Base-by-base conservation (phyloP, 2,888 invertebrate genomes). In the Synergus itoensis region DNA sequence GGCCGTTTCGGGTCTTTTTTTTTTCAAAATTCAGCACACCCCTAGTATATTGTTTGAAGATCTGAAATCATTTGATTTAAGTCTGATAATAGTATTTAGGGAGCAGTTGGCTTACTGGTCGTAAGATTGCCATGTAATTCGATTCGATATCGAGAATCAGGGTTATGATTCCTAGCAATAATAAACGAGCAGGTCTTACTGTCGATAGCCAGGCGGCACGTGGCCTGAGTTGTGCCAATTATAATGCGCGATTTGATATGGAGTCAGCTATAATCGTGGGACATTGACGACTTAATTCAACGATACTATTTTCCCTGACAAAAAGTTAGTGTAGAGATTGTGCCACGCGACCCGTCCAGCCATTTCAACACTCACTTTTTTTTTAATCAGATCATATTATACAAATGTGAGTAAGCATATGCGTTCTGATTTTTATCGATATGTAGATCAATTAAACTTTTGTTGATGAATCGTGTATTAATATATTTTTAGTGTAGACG, bases 181-280 rank as follows among this genome's bases (percentile, higher is more conserved):
- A 91, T 92, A 91, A 89, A 90, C 88, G 88, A 87, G 90, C 92
- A 92, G 92, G 92, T 92, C 89, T 91, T 89, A 92, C 88, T 92
- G 88, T 91, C 78, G 85, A 82, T 82, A 81, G 82, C 62, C 80
- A 77, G 64, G 63, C 78, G 83, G 79, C 90, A 90, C 88, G 90
- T 89, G 88, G 80, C 83, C 79, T 77, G 80, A 86, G 80, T 85
- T 86, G 84, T 84, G 85, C 87, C 89, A 90, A 90, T 90, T 90
- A 90, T 89, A 89, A 89, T 88, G 86, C 87, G 87, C 88, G 90
- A 91, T 91, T 91, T 90, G 89, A 89, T 89, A 86, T 88, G 84
- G 83, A 81, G 83, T 82, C 85, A 84, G 83, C 77, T 84, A 80
- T 82, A 81, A 81, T 83, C 84, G 83, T 84, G 82, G 73, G 84